Conservation (phyloP, 2,113 vertebrate species). For the Fulica atra region DNA sequence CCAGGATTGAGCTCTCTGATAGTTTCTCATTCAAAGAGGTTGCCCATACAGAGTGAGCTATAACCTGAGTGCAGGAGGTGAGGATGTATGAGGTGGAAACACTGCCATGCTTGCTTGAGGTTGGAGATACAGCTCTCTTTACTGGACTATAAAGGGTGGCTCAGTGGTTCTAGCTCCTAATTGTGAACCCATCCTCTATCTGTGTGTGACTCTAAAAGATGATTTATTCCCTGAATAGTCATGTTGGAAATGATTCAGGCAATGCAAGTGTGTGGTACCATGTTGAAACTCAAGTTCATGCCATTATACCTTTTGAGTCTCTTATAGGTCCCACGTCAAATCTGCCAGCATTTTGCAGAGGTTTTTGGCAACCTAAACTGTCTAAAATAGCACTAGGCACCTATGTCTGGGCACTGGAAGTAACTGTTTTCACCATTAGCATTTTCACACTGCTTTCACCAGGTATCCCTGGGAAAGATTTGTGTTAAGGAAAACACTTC, state of each 20-base stretch:
- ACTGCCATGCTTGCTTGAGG: neutral
- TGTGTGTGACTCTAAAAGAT: fast-evolving
- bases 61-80: neutral
- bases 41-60: neutral
- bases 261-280: neutral
- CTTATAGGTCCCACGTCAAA: neutral
- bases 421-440: neutral
- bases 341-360: neutral
- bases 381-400: neutral
- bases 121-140: neutral
- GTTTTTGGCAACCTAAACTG: neutral
- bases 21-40: neutral
- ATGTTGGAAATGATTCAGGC: neutral
- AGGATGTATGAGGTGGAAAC: neutral
- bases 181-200: neutral
- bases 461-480: neutral
- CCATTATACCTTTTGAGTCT: fast-evolving
- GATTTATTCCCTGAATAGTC: neutral
- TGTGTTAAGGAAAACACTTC: neutral
- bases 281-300: neutral
- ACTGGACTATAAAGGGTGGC: neutral
- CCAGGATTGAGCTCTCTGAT: neutral
- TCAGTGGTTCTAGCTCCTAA: neutral
- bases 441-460: neutral
- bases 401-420: neutral